Conservation (phyloP, 2,113 vertebrate genomes). For the Numida meleagris region DNA sequence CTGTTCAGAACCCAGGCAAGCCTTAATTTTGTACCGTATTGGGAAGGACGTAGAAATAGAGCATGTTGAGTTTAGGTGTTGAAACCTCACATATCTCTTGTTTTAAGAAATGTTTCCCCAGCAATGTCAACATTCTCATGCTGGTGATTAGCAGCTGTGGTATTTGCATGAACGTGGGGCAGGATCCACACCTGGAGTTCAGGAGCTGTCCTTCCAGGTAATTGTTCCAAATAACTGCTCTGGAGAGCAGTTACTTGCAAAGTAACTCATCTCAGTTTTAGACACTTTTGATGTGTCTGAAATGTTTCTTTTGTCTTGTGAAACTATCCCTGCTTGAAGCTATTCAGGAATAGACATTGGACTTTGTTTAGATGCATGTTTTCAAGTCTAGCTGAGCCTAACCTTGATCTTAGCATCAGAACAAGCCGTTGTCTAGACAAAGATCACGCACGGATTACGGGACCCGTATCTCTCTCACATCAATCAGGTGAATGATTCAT, state of each 20-base stretch:
- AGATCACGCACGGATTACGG: not conserved
- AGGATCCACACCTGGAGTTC: not conserved
- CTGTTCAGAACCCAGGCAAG: not conserved
- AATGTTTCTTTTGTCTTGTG: not conserved
- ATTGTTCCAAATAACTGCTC: not conserved
- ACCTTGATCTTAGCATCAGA: slow-evolving; percentile 18
- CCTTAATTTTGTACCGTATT: not conserved
- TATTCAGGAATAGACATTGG: not conserved
- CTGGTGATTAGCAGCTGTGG: not conserved
- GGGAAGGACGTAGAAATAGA: not conserved
- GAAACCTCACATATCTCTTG: rapidly evolving
- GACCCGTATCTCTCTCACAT: not conserved
- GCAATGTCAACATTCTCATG: not conserved
- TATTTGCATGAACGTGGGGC: not conserved
- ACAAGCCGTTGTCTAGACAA: not conserved
- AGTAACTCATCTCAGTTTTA: not conserved
- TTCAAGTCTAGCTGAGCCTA: not conserved
- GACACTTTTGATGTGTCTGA: not conserved
- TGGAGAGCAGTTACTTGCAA: not conserved
- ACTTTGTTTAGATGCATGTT: not conserved
- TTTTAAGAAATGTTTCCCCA: not conserved
- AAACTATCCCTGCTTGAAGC: not conserved
- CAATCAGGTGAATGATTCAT: slow-evolving; percentile 42
- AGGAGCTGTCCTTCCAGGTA: not conserved
- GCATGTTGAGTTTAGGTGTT: not conserved